These are phyloP conservation scores for Sphaerophoria rueppellii DNA, from an alignment of 2,888 invertebrate genomes.

Conservation along the genomic window DNA sequence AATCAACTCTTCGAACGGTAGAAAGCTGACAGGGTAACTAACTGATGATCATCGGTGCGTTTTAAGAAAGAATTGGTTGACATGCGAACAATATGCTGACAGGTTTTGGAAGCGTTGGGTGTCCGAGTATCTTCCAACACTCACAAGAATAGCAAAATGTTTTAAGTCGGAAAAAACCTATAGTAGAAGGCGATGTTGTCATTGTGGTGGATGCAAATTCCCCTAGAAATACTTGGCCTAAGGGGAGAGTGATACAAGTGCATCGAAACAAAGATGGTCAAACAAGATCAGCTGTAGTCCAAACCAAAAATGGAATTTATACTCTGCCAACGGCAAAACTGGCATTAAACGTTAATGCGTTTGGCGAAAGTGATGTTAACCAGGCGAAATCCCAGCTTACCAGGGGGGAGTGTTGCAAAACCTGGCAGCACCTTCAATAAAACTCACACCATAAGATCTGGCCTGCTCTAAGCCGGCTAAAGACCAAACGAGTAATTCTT, in stretches of 20 bases:
- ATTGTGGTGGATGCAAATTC: not conserved
- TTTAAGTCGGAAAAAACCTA: not conserved
- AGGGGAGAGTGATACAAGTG: slow-evolving; percentile 10
- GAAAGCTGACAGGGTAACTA: slow-evolving; percentile 10
- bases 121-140: slow-evolving; percentile 17
- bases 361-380: slow-evolving; percentile 19
- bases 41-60: slow-evolving; percentile 24
- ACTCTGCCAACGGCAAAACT: slow-evolving; percentile 13
- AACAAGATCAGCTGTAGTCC: slow-evolving; percentile 31
- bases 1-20: slow-evolving; percentile 16
- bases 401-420: slow-evolving; percentile 24
- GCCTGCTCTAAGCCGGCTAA: too few relatives aligned
- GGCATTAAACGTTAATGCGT: slow-evolving; percentile 4
- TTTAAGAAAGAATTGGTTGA: slow-evolving; percentile 29
- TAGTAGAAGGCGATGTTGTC: slow-evolving; percentile 20
- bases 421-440: slow-evolving; percentile 1
- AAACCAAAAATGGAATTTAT: slow-evolving; percentile 1
- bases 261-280: slow-evolving; percentile 15
- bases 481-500: too few relatives aligned
- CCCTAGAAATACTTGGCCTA: slow-evolving; percentile 4
- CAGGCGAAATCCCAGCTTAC: slow-evolving; percentile 15
- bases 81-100: slow-evolving; percentile 10
- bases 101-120: slow-evolving; percentile 27
- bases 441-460: too few relatives aligned
- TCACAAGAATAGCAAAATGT: slow-evolving; percentile 15